Evolutionary conservation across 2,113 vertebrate species (phyloP), one percentile per base, ranked within the genome.

Genomic region (Colinus virginianus): DNA sequence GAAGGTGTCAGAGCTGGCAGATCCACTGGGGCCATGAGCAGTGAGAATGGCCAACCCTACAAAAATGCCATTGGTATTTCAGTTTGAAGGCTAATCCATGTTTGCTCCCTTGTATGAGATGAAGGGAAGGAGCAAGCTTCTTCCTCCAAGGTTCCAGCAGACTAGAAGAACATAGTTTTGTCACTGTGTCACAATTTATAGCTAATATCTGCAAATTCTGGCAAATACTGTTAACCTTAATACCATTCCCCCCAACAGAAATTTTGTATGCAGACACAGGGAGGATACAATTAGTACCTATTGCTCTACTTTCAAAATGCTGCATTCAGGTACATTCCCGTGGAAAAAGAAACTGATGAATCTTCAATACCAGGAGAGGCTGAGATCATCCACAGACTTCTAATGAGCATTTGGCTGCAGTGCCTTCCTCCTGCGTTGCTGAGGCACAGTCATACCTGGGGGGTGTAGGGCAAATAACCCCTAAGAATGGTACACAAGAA

Each of bases 221-320:
- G 79, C 61, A 84, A 23, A 26, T 34, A 63, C 48, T 61, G 70
- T 53, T 55, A 59, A 59, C 49, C 74, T 11, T 16, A 83, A 40
- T 36, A 13, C 48, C 32, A 56, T 61, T 70, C 40, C 62, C 46
- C 19, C 46, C 86, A 64, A 38, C 56, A 84, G 67, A 45, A n/a
- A 78, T 84, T 88, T 16, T 62, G 56, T 88, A 87, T 90, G 88
- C 77, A 72, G 72, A n/a, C 34, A 85, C 75, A 75, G 48, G 77
- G 75, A 21, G 69, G 45, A 61, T 88, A 45, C 81, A 91, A 93
- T 78, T 84, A 83, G 58, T 90, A 84, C 42, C 62, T 88, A 16
- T 72, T 95, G 78, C 88, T 95, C 78, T n/a, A 62, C 84, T 95
- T 95, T 93, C 80, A 79, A 78, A 84, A 87, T 36, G 25, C n/a